Conservation (phyloP, 1,140 invertebrate species). For the Thaumetopoea pityocampa region DNA sequence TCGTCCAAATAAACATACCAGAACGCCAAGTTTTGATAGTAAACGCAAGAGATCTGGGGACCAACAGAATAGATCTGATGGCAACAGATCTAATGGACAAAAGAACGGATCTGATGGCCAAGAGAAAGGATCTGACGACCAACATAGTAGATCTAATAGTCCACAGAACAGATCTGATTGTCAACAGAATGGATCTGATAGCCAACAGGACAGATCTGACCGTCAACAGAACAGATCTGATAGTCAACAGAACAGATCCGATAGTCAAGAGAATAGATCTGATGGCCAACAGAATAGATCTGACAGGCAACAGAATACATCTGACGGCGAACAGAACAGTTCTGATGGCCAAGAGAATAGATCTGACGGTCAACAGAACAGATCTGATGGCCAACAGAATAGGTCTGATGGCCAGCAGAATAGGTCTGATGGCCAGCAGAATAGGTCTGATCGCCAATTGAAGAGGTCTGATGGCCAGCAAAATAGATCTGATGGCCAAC, state of each 20-base stretch:
- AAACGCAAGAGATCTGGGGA: no score
- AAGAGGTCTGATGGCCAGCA: no score
- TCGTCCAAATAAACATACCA: no score
- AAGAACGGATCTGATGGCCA: not conserved
- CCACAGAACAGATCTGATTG: conserved; percentile 1
- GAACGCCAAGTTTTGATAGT: no score
- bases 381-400: no score
- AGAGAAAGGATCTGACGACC: not conserved
- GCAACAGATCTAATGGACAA: not conserved
- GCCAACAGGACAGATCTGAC: not conserved
- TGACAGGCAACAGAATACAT: not conserved
- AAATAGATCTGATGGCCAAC: no score
- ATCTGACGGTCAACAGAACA: no score
- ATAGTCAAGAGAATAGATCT: not conserved
- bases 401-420: no score
- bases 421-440: no score
- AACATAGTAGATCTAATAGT: not conserved
- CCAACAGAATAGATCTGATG: not conserved
- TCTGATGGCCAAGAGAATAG: conserved; percentile 4
- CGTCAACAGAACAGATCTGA: conserved; percentile 3
- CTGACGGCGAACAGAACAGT: not conserved
- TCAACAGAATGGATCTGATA: not conserved
- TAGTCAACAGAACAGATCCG: not conserved
- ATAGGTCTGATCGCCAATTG: no score
- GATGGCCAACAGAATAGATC: conserved; percentile 3